Evolutionary conservation across 2,888 invertebrate genomes (phyloP).

Genomic region (Rotaria socialis): DNA sequence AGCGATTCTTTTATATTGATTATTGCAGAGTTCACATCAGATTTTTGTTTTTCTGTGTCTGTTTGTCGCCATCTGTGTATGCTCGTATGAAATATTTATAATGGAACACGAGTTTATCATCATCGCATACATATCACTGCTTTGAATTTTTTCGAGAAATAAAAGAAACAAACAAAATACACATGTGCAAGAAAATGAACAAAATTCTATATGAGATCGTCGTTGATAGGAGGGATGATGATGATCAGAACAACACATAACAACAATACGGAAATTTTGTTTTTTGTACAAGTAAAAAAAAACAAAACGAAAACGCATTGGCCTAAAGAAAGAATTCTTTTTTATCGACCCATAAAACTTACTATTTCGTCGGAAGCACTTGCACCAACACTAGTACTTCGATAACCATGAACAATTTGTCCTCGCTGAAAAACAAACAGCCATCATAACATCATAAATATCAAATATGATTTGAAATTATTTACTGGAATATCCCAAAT

Average conservation of each 20-base stretch:
- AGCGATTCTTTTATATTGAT: too few species aligned
- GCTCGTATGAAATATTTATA: constrained; percentile 8
- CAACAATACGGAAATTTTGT: neutral
- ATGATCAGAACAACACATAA: neutral
- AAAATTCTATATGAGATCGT: neutral
- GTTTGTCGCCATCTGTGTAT: too few species aligned
- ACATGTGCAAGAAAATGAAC: too few species aligned
- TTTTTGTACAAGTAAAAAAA: neutral
- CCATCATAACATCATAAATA: too few species aligned
- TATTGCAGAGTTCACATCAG: too few species aligned
- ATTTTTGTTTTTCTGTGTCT: too few species aligned
- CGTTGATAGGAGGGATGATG: neutral
- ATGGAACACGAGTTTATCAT: constrained; percentile 14
- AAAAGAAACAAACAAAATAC: too few species aligned
- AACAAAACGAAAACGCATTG: neutral
- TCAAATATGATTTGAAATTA: neutral
- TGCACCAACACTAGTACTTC: constrained; percentile 97
- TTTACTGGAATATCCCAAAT: constrained; percentile 86
- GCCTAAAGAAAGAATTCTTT: too few species aligned
- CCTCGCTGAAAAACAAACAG: too few species aligned
- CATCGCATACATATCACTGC: constrained; percentile 15
- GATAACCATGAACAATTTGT: constrained; percentile 89
- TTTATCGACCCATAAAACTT: too few species aligned
- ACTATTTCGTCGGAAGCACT: constrained; percentile 79
- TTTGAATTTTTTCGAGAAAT: neutral